Evolutionary conservation across 2,888 invertebrate genomes (phyloP).

Genomic region (Helleia helle): DNA sequence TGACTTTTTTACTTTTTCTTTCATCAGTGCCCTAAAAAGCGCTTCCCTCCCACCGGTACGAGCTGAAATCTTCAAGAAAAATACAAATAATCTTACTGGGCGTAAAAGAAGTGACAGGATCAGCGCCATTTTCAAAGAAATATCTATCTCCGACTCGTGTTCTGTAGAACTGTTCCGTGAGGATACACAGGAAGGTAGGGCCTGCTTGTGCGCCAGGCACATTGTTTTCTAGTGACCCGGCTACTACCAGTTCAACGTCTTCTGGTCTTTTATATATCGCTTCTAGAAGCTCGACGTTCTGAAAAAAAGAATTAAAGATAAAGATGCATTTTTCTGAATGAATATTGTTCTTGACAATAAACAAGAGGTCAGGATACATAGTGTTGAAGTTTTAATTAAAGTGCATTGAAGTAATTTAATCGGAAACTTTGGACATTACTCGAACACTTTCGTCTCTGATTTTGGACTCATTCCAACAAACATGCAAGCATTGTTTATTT

Average conservation of each 20-base stretch:
- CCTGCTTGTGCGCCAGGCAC: conserved; percentile 86
- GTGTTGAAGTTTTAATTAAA: conserved; percentile 6
- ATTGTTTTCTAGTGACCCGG: conserved; percentile 84
- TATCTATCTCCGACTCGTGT: conserved; percentile 90
- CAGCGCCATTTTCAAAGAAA: conserved; percentile 84
- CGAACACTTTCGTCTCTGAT: not conserved
- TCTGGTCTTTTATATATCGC: conserved; percentile 80
- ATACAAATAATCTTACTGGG: conserved; percentile 62
- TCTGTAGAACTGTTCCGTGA: conserved; percentile 90
- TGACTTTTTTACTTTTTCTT: no score
- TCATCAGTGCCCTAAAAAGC: no score
- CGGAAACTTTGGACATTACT: not conserved
- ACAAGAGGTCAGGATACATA: not conserved
- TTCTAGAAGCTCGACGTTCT: conserved; percentile 79
- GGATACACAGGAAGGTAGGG: conserved; percentile 90
- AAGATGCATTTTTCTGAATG: not conserved
- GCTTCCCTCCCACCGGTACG: no score
- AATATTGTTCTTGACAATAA: not conserved
- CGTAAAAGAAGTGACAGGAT: conserved; percentile 75
- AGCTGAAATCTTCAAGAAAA: no score
- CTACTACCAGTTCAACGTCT: conserved; percentile 91
- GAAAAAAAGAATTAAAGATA: conserved; percentile 12
- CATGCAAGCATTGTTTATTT: no score
- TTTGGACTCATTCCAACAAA: conserved; percentile 1
- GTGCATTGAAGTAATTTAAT: not conserved